phyloP scores from a whole-genome alignment of 2,113 vertebrate genomes.

The Tetraodon nigroviridis region DNA sequence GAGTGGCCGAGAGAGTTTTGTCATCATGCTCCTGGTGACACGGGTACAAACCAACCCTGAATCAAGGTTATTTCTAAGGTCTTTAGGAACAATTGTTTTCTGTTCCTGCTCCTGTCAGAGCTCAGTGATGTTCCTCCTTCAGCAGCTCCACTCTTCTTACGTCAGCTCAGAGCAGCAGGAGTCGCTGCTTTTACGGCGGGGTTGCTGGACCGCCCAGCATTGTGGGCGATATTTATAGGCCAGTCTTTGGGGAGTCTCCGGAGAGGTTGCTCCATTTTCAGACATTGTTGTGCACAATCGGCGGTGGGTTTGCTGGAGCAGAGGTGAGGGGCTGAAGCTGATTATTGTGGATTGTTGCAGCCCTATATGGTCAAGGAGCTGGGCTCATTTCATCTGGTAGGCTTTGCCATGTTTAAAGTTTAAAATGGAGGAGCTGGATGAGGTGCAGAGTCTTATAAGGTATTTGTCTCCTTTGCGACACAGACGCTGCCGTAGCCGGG shows the following conservation, averaged over 20 bases:
- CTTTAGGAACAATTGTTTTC: not conserved
- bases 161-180: conserved; percentile 37
- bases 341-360: conserved; percentile 23
- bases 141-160: conserved; percentile 19
- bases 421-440: conserved; percentile 64
- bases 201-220: conserved; percentile 50
- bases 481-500: not conserved
- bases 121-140: too few species aligned
- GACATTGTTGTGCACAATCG: conserved; percentile 20
- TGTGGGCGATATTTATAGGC: conserved; percentile 71
- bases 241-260: conserved; percentile 55
- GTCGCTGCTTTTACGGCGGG: conserved; percentile 42
- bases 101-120: not conserved
- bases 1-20: not conserved
- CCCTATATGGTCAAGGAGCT: conserved; percentile 46
- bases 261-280: conserved; percentile 48
- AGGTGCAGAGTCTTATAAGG: conserved; percentile 51
- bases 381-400: conserved; percentile 32
- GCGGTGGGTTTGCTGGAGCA: conserved; percentile 25
- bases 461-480: conserved; percentile 29
- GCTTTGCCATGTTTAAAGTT: conserved; percentile 36
- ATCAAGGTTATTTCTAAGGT: conserved; percentile 23
- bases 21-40: conserved; percentile 9
- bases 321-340: conserved; percentile 31
- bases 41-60: conserved; percentile 7